phyloP scores from a whole-genome alignment of 1,140 invertebrate genomes.

The Drosophila teissieri region DNA sequence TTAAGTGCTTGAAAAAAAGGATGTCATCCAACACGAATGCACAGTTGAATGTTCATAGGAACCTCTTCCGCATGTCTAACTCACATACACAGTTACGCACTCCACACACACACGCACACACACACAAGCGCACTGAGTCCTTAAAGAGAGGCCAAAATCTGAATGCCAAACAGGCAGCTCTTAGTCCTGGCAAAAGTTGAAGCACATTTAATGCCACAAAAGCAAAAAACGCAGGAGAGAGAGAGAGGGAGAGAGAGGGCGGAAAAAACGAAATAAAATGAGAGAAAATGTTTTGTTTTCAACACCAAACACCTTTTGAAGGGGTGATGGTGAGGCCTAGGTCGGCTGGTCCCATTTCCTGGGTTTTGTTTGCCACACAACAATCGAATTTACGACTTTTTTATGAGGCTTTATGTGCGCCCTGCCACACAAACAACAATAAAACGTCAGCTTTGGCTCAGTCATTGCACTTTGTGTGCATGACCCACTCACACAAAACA shows the following conservation, averaged over 20 bases:
- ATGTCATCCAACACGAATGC: neutral
- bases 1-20: neutral
- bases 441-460: conserved; percentile 75
- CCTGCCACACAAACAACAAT: conserved; percentile 63
- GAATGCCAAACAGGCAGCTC: conserved; percentile 10
- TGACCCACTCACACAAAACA: conserved; percentile 24
- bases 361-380: conserved; percentile 77
- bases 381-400: conserved; percentile 82
- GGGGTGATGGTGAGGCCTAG: conserved; percentile 21
- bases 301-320: conserved; percentile 80
- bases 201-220: conserved; percentile 70
- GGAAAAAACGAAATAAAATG: conserved; percentile 49
- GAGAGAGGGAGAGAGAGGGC: conserved; percentile 1
- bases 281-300: conserved; percentile 77
- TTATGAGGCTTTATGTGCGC: conserved; percentile 76
- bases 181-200: conserved; percentile 57
- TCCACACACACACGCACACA: neutral
- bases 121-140: conserved; percentile 5
- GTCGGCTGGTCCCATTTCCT: conserved; percentile 69
- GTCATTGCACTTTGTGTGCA: conserved; percentile 75
- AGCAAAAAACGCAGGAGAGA: conserved; percentile 26
- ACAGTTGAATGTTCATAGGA: conserved; percentile 1
- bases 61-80: conserved; percentile 22
- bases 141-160: conserved; percentile 27
- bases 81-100: neutral